Evolutionary conservation across 1,140 invertebrate species (phyloP).

Genomic region (Drosophila nasuta): DNA sequence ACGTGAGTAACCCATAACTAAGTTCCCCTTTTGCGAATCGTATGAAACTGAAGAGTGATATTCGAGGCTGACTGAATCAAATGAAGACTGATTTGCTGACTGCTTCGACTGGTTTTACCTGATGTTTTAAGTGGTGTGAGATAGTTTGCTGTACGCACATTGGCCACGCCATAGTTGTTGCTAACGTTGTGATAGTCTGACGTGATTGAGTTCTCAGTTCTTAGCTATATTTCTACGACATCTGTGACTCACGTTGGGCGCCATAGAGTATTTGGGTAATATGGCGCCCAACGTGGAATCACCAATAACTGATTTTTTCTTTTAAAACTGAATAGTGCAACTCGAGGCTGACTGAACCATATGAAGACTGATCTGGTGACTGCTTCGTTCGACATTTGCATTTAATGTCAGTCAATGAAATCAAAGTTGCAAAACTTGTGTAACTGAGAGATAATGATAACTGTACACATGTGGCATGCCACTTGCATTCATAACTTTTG

Average conservation of each 20-base stretch:
- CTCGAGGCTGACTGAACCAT: too few relatives aligned
- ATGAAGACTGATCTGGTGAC: neutral
- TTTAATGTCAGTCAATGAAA: constrained; percentile 9
- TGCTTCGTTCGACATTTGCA: neutral
- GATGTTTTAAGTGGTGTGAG: too few relatives aligned
- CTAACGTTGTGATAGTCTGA: too few relatives aligned
- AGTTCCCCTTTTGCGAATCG: too few relatives aligned
- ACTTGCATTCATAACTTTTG: constrained; percentile 12
- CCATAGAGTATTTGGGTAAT: neutral
- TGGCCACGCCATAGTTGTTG: too few relatives aligned
- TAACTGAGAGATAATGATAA: constrained; percentile 6
- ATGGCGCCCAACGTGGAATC: constrained; percentile 9
- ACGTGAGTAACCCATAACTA: neutral
- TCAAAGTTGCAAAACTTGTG: constrained; percentile 5
- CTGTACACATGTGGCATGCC: neutral
- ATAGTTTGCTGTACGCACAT: too few relatives aligned
- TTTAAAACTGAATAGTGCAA: too few relatives aligned
- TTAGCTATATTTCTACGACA: neutral
- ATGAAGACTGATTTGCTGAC: too few relatives aligned
- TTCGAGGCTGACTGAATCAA: too few relatives aligned
- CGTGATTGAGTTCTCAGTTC: too few relatives aligned
- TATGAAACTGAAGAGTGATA: too few relatives aligned
- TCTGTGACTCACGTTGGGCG: constrained; percentile 1
- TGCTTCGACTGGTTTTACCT: too few relatives aligned
- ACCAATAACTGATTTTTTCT: neutral